A percentile compares a stretch with the other conserved stretches of the same genome.
Conservation (phyloP, 2,113 vertebrate genomes). For the Crotalus tigris region DNA sequence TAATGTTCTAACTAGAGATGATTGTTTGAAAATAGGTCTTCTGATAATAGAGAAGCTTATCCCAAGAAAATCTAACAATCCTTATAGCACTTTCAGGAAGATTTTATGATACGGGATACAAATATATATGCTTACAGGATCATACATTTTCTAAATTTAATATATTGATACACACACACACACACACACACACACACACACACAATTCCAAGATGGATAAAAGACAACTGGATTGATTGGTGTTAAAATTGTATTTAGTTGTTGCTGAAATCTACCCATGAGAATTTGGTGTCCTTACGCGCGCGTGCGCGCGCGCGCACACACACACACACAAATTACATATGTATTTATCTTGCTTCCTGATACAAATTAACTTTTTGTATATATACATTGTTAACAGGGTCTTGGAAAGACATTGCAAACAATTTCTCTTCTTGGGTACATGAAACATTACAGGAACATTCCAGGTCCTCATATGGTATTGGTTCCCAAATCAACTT, state of each 20-base stretch:
- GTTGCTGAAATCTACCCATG: neutral
- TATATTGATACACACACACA: neutral
- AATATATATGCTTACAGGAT: neutral
- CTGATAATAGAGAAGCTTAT: neutral
- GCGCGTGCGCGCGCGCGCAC: too few relatives aligned
- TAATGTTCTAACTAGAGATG: neutral
- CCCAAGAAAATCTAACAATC: neutral
- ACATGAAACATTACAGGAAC: slow-evolving; percentile 99
- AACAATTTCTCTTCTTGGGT: slow-evolving; percentile 95
- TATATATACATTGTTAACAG: slow-evolving; percentile 61
- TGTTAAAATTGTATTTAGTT: neutral
- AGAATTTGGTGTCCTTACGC: neutral
- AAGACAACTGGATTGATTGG: neutral
- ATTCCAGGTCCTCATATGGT: slow-evolving; percentile 99
- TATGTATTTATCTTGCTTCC: accelerated
- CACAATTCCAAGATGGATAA: neutral
- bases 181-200: neutral
- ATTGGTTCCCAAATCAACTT: slow-evolving; percentile 97
- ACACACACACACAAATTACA: neutral
- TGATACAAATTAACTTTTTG: neutral
- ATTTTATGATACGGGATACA: neutral
- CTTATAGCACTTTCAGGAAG: neutral
- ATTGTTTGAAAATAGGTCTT: neutral
- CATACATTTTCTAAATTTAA: neutral
- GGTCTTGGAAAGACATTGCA: slow-evolving; percentile 97